Conservation (phyloP, 2,113 vertebrate genomes). For the Lanius collurio region DNA sequence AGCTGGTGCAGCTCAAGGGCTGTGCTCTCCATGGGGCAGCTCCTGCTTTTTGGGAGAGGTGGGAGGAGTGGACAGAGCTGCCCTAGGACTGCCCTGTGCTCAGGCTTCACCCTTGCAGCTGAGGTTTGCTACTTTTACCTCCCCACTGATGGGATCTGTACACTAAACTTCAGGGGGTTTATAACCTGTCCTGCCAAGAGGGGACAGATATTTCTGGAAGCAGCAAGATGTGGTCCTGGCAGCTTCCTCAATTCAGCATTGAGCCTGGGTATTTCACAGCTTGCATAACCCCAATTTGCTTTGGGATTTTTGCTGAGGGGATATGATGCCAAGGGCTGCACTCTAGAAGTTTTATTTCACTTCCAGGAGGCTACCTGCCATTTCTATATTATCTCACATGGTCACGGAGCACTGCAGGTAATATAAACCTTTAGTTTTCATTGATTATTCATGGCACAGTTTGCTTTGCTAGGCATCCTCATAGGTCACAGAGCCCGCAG, state of each 20-base stretch:
- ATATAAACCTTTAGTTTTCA: constrained; percentile 45
- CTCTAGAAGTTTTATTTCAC: constrained; percentile 20
- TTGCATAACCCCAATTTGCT: constrained; percentile 1
- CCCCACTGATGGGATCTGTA: neutral
- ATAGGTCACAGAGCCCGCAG: neutral
- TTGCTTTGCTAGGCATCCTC: constrained; percentile 26
- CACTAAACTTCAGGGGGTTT: neutral
- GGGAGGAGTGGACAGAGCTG: neutral
- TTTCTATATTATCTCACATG: constrained; percentile 23
- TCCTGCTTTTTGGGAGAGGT: neutral
- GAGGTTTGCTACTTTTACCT: neutral
- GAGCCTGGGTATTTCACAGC: neutral
- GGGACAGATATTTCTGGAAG: neutral
- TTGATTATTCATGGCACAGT: constrained; percentile 32
- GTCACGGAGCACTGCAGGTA: constrained; percentile 22
- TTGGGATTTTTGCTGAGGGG: neutral
- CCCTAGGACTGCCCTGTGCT: neutral
- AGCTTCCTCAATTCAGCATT: neutral
- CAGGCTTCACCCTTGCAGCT: neutral
- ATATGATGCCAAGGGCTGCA: neutral
- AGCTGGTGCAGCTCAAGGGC: neutral
- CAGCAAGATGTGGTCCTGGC: neutral
- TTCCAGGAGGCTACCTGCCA: constrained; percentile 20
- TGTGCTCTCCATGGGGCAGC: neutral
- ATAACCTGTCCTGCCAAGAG: neutral